These are phyloP conservation scores for Burhinus bistriatus DNA, from an alignment of 2,113 vertebrate species.

Conservation along the genomic window DNA sequence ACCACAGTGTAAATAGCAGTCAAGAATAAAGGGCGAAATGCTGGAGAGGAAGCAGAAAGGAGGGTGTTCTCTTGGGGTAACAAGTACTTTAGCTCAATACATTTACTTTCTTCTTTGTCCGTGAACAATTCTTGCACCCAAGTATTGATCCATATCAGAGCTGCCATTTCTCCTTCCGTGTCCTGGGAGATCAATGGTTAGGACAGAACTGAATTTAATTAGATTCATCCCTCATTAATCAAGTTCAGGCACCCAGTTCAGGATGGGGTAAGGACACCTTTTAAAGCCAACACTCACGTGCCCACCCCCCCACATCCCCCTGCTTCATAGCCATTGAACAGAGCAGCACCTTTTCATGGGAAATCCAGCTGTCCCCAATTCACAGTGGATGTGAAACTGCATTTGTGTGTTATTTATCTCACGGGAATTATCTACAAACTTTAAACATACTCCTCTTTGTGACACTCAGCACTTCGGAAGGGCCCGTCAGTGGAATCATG, in stretches of 20 bases:
- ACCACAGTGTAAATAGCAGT: no score
- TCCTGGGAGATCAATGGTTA: neutral
- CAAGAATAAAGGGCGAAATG: neutral
- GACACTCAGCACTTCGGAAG: neutral
- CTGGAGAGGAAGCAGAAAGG: neutral
- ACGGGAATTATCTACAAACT: no score
- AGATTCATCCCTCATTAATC: neutral
- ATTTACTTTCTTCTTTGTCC: neutral
- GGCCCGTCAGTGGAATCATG: rapidly evolving
- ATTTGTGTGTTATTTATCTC: no score
- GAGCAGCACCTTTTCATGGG: rapidly evolving
- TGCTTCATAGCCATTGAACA: neutral
- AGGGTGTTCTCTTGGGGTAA: neutral
- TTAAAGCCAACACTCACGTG: neutral
- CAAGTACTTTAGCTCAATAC: neutral
- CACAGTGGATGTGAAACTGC: rapidly evolving
- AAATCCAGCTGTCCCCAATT: no score
- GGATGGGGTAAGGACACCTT: neutral
- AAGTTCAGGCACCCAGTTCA: neutral
- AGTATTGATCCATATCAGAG: neutral
- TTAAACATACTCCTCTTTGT: no score
- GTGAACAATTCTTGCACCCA: neutral
- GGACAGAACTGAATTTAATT: neutral
- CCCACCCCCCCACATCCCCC: neutral
- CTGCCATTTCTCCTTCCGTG: neutral